These are phyloP conservation scores for Pangasianodon hypophthalmus DNA, from an alignment of 2,113 vertebrate genomes.

Conservation along the genomic window DNA sequence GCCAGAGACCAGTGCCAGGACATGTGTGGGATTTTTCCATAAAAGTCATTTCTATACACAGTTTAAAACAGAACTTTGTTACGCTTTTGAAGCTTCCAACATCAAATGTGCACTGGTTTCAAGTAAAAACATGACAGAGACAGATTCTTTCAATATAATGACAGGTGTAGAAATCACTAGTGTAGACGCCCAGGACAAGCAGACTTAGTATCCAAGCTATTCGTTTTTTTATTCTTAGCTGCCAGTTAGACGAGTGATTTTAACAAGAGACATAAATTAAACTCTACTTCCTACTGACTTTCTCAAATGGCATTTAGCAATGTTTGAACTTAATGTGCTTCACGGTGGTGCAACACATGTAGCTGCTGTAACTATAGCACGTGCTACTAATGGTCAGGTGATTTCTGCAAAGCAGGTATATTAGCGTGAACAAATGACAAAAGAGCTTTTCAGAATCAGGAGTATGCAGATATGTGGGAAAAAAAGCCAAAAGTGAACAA, in stretches of 20 bases:
- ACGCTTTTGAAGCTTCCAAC: neutral
- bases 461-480: neutral
- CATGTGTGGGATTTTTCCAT: neutral
- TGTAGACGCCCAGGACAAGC: neutral
- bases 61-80: neutral
- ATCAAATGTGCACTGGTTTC: constrained; percentile 5
- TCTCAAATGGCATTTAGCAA: too few species aligned
- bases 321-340: neutral
- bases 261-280: neutral
- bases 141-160: constrained; percentile 33
- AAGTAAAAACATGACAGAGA: constrained; percentile 5
- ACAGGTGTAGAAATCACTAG: neutral
- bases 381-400: neutral
- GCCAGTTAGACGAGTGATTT: neutral
- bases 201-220: neutral
- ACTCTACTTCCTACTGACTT: neutral
- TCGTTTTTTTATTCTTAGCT: neutral
- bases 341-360: neutral
- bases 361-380: neutral
- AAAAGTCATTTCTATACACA: constrained; percentile 2
- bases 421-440: too few species aligned
- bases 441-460: neutral
- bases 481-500: neutral
- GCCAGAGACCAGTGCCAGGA: neutral
- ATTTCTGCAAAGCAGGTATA: too few species aligned